Conservation (phyloP, 2,797 vertebrate species). For the Mallotus villosus region DNA sequence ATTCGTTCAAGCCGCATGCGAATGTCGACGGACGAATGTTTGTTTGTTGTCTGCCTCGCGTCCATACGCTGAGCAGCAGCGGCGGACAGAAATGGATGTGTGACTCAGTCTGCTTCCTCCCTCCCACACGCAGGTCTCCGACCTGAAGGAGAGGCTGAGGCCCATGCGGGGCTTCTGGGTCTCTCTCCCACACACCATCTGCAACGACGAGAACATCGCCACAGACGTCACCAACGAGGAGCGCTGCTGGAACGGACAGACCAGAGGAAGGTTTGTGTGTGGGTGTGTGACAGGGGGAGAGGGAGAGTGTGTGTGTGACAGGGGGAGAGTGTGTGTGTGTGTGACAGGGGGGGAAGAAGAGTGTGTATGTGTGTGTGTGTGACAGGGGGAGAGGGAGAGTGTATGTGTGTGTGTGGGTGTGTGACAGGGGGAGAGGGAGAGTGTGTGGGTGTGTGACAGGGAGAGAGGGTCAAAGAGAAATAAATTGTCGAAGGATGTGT, state of each 20-base stretch:
- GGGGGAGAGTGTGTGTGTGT: slow-evolving; percentile 9
- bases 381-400: no score
- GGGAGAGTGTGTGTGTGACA: background rate
- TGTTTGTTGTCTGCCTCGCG: background rate
- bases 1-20: background rate
- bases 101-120: slow-evolving; percentile 60
- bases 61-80: background rate
- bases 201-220: slow-evolving; percentile 81
- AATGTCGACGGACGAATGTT: background rate
- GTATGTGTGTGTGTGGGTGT: no score
- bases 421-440: slow-evolving; percentile 40
- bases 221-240: slow-evolving; percentile 83
- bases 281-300: slow-evolving; percentile 64
- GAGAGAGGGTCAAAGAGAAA: no score
- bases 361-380: no score
- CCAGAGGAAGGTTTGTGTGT: slow-evolving; percentile 80
- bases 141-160: slow-evolving; percentile 82
- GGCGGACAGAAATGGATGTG: slow-evolving; percentile 44
- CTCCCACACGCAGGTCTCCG: slow-evolving; percentile 77
- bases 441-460: slow-evolving; percentile 9
- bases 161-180: slow-evolving; percentile 87
- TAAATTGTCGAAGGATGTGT: no score
- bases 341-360: slow-evolving; percentile 40
- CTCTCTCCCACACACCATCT: slow-evolving; percentile 83
- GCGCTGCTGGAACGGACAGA: slow-evolving; percentile 88